Conservation (phyloP, 2,113 vertebrate species). For the Ciconia maguari region DNA sequence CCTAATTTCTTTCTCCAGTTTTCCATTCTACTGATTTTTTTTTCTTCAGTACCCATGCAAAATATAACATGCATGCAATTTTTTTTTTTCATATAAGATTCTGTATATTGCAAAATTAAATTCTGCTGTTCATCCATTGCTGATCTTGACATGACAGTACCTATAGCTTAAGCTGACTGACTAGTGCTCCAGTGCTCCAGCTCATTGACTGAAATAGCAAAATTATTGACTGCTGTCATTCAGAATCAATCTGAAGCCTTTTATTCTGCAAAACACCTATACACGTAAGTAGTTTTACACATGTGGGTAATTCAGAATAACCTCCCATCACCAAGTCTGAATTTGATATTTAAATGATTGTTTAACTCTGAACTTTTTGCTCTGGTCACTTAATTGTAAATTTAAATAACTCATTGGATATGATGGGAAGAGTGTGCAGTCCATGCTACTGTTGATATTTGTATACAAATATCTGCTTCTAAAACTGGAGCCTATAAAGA, state of each 20-base stretch:
- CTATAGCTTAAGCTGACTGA: neutral
- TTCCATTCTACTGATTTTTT: neutral
- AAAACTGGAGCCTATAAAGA: neutral
- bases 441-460: neutral
- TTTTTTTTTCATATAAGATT: neutral
- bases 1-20: neutral
- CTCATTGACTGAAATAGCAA: neutral
- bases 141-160: neutral
- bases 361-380: neutral
- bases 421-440: neutral
- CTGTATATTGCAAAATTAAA: neutral
- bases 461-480: neutral
- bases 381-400: neutral
- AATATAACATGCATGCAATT: neutral
- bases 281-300: neutral
- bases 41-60: neutral
- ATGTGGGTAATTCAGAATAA: neutral
- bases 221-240: neutral
- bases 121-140: neutral
- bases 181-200: neutral
- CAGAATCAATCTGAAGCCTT: neutral
- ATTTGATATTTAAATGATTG: neutral
- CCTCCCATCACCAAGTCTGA: neutral
- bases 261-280: neutral
- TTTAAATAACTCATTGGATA: neutral